A percentile compares a stretch with the other conserved stretches of the same genome.
phyloP scores from a whole-genome alignment of 1,140 invertebrate genomes.

The Oncopeltus fasciatus region DNA sequence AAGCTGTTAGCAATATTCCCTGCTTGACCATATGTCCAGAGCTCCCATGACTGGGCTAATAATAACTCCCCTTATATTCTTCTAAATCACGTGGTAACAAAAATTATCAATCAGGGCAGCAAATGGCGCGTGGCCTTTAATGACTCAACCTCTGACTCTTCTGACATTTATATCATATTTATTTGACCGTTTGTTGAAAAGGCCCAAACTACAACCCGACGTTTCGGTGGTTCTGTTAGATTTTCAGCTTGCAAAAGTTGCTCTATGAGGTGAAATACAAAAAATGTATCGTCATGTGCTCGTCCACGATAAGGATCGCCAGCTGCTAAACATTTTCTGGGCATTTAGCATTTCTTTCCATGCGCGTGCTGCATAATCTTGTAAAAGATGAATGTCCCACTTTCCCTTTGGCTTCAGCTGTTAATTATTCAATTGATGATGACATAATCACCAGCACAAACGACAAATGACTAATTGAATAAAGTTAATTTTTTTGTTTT shows the following conservation, averaged over 20 bases:
- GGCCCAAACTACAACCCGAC: background rate
- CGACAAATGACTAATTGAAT: no score
- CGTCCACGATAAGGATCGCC: background rate
- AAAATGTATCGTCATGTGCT: background rate
- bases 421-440: no score
- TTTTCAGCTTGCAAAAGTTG: no score
- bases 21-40: background rate
- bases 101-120: background rate
- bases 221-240: no score
- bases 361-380: background rate
- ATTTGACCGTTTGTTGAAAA: background rate
- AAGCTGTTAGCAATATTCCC: background rate
- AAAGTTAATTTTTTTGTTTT: no score
- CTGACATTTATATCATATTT: no score
- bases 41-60: no score
- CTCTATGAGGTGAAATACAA: no score
- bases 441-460: no score
- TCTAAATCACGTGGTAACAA: background rate
- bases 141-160: background rate
- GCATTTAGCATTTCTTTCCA: background rate
- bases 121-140: no score
- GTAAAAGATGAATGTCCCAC: background rate
- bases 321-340: background rate
- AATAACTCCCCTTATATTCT: background rate
- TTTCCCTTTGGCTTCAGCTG: background rate